These are phyloP conservation scores for Synanceia verrucosa DNA, from an alignment of 2,797 vertebrate genomes.

Conservation along the genomic window DNA sequence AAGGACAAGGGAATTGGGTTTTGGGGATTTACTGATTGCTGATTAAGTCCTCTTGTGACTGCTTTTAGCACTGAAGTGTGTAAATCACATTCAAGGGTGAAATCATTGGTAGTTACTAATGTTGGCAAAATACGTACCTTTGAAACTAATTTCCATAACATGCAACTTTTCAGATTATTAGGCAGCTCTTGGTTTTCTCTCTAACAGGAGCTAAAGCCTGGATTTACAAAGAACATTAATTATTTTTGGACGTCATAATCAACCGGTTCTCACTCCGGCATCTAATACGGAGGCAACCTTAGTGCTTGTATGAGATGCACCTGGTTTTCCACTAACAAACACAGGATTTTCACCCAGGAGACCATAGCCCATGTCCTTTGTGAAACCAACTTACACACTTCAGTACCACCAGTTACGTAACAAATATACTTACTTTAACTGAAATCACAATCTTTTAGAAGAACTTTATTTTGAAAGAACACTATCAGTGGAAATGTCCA, in stretches of 20 bases:
- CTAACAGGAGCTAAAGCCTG: background rate
- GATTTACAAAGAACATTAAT: background rate
- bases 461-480: background rate
- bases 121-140: background rate
- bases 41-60: slow-evolving; percentile 19
- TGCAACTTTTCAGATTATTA: background rate
- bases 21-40: slow-evolving; percentile 48
- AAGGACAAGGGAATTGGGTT: slow-evolving; percentile 43
- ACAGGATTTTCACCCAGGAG: background rate
- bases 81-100: slow-evolving; percentile 7
- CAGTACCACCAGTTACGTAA: too few relatives aligned
- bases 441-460: background rate
- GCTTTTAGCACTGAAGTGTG: slow-evolving; percentile 6
- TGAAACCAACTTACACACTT: background rate
- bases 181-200: background rate
- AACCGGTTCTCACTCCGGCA: background rate
- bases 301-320: background rate
- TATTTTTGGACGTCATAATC: background rate
- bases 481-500: background rate
- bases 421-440: background rate
- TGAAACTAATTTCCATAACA: background rate
- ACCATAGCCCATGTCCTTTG: background rate
- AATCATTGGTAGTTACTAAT: background rate
- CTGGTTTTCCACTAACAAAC: background rate
- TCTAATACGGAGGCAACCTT: background rate